These are phyloP conservation scores for Muricea muricata DNA, from an alignment of 92 coral and sea anemone species.

Conservation along the genomic window DNA sequence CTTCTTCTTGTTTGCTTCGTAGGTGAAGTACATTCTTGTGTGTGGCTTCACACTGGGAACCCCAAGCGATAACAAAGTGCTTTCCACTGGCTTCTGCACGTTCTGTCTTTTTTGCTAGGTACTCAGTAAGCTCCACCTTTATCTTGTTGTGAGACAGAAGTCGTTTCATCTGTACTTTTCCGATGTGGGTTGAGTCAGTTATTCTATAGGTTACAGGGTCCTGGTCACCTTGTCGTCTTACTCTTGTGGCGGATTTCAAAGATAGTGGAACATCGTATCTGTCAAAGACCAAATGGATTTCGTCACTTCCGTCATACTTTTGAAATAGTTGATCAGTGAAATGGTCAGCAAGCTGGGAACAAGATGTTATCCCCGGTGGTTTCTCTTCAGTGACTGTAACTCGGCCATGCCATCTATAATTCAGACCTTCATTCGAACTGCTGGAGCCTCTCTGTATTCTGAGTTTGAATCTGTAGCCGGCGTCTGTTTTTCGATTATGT, in stretches of 20 bases:
- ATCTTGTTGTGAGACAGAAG: conserved; percentile 45
- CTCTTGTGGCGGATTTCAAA: conserved; percentile 29
- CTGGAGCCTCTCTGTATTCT: too few species aligned
- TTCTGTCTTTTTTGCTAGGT: conserved; percentile 57
- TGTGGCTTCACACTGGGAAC: conserved; percentile 61
- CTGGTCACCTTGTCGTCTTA: conserved; percentile 35
- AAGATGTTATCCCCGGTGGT: conserved; percentile 50
- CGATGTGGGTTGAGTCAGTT: conserved; percentile 39
- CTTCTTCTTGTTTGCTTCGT: conserved; percentile 71
- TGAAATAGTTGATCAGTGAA: conserved; percentile 47
- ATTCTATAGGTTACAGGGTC: conserved; percentile 36
- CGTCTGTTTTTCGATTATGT: conserved; percentile 71
- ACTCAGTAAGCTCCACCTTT: conserved; percentile 40
- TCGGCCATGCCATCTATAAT: conserved; percentile 70
- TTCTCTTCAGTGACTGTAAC: conserved; percentile 61
- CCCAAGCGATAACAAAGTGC: conserved; percentile 61
- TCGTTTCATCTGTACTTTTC: conserved; percentile 49
- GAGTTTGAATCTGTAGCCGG: too few species aligned
- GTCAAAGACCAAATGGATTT: conserved; percentile 61
- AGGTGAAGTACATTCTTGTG: conserved; percentile 59
- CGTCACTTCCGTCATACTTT: conserved; percentile 59
- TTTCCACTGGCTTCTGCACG: conserved; percentile 58
- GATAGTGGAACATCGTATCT: conserved; percentile 44
- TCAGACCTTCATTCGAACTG: too few species aligned
- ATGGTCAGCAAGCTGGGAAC: conserved; percentile 65